Conservation (phyloP, 2,888 invertebrate species). For the Mechanitis messenoides region DNA sequence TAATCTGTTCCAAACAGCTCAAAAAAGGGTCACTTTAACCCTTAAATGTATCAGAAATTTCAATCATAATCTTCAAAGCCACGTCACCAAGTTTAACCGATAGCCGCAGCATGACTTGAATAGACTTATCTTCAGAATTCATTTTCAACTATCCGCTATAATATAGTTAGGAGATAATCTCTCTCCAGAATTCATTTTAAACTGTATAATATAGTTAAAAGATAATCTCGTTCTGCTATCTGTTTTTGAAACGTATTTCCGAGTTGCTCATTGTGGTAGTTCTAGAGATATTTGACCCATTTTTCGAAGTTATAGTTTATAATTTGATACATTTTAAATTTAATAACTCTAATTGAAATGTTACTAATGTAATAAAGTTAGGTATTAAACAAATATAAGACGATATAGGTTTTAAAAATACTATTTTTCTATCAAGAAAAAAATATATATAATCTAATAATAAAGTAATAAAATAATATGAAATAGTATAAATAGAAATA, state of each 20-base stretch:
- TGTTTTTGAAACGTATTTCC: constrained; percentile 8
- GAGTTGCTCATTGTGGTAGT: constrained; percentile 11
- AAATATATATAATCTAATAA: not conserved
- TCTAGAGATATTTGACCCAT: constrained; percentile 10
- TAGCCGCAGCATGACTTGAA: constrained; percentile 14
- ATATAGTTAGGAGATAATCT: constrained; percentile 11
- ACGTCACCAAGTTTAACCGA: constrained; percentile 17
- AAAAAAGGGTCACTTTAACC: not conserved
- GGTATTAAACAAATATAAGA: too few relatives aligned
- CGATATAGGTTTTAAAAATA: too few relatives aligned
- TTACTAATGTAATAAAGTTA: too few relatives aligned
- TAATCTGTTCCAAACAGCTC: not conserved
- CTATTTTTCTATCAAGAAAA: too few relatives aligned
- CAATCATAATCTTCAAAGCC: constrained; percentile 17
- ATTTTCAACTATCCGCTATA: constrained; percentile 8
- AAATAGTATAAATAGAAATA: constrained; percentile 10
- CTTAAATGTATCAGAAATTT: constrained; percentile 6
- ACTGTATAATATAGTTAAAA: constrained; percentile 7
- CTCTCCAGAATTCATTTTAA: constrained; percentile 16
- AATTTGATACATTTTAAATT: not conserved
- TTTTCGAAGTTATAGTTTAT: constrained; percentile 7
- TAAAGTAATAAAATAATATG: not conserved
- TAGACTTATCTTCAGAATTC: constrained; percentile 16
- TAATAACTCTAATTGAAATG: too few relatives aligned
- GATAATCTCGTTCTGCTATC: constrained; percentile 15